Percentiles rank a stretch among this genome's conserved stretches.
Evolutionary conservation across 1,140 invertebrate genomes (phyloP).

Genomic region (Bicyclus anynana): DNA sequence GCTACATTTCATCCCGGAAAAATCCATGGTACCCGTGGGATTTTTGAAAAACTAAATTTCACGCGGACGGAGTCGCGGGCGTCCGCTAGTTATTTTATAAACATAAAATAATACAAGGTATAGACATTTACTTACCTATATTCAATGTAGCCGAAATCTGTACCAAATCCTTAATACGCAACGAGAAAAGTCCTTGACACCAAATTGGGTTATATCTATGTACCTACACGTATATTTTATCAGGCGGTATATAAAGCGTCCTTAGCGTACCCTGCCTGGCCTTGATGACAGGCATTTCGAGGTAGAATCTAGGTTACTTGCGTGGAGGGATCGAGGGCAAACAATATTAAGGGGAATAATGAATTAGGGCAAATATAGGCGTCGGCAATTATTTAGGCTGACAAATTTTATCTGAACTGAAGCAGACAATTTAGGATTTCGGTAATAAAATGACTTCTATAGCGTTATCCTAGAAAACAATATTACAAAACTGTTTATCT

Average conservation of each 20-base stretch:
- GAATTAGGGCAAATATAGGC: slow-evolving; percentile 11
- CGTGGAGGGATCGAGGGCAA: slow-evolving; percentile 25
- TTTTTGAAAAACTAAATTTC: too few species aligned
- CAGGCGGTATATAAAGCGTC: slow-evolving; percentile 17
- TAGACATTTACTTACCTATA: too few species aligned
- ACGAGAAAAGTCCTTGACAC: slow-evolving; percentile 6
- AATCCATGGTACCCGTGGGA: too few species aligned
- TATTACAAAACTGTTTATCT: too few species aligned
- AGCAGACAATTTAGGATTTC: too few species aligned
- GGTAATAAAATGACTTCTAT: too few species aligned
- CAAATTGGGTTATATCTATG: background rate
- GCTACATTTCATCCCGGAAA: too few species aligned
- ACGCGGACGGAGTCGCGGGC: too few species aligned
- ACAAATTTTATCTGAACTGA: slow-evolving; percentile 5
- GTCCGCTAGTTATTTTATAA: too few species aligned
- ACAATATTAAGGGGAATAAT: slow-evolving; percentile 22
- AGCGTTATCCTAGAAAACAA: too few species aligned
- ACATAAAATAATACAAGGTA: too few species aligned
- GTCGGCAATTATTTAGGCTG: slow-evolving; percentile 10
- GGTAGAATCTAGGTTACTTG: slow-evolving; percentile 32
- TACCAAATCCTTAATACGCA: background rate
- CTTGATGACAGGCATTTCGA: slow-evolving; percentile 37
- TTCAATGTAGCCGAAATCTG: background rate
- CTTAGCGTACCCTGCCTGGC: slow-evolving; percentile 25
- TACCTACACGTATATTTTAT: background rate